phyloP scores from a whole-genome alignment of 2,797 vertebrate species.

The Enteromius paludinosus region DNA sequence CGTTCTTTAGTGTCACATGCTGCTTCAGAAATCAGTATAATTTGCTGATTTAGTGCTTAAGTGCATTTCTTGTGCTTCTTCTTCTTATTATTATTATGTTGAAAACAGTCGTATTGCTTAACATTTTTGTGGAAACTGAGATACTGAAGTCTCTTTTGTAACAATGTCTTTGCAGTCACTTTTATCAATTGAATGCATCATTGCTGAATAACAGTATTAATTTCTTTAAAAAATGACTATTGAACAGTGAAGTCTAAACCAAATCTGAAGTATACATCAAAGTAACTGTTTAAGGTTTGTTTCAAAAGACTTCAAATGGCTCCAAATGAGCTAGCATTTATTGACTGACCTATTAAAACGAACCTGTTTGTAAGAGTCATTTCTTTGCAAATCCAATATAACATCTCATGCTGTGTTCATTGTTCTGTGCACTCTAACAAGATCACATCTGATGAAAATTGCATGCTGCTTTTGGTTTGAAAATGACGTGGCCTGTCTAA shows the following conservation, averaged over 20 bases:
- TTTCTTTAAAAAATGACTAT: background rate
- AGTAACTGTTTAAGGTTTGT: background rate
- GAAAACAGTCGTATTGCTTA: background rate
- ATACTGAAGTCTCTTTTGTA: background rate
- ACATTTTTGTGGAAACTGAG: background rate
- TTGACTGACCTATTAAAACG: background rate
- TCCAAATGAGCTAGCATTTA: background rate
- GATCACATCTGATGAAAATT: background rate
- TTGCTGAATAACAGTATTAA: background rate
- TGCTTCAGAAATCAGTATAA: background rate
- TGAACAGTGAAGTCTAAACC: background rate
- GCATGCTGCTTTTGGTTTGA: background rate
- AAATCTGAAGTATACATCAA: background rate
- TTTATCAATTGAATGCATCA: background rate
- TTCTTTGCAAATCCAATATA: background rate
- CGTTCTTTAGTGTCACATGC: background rate
- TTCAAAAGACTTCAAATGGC: background rate
- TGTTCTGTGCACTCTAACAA: background rate
- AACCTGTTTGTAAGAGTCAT: background rate
- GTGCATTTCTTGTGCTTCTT: background rate
- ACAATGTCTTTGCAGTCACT: background rate
- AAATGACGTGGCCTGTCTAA: background rate
- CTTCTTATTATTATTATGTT: background rate
- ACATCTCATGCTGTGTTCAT: background rate
- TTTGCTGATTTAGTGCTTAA: background rate